These are phyloP conservation scores for Paratrypauchen microcephalus DNA, from an alignment of 2,797 vertebrate genomes.

Conservation along the genomic window DNA sequence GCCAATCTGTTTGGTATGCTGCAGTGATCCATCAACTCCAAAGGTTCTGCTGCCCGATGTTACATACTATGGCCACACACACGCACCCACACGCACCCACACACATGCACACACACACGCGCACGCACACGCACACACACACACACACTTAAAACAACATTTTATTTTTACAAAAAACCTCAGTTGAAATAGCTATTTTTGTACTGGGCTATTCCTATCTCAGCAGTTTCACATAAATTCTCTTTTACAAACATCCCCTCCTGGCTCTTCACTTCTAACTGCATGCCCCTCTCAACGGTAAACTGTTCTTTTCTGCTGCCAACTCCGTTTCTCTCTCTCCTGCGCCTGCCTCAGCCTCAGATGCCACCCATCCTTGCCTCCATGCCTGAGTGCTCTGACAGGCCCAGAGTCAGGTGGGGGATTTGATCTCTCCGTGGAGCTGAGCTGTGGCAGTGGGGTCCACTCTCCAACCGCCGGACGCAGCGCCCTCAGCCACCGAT, in stretches of 20 bases:
- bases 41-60: constrained; percentile 49
- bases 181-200: constrained; percentile 66
- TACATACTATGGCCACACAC: constrained; percentile 38
- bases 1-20: constrained; percentile 70
- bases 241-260: constrained; percentile 63
- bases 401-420: constrained; percentile 52
- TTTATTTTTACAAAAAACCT: constrained; percentile 60
- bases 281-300: constrained; percentile 45
- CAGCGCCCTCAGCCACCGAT: constrained; percentile 74
- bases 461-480: constrained; percentile 66
- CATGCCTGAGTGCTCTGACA: constrained; percentile 75
- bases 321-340: constrained; percentile 35
- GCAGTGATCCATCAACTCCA: constrained; percentile 71
- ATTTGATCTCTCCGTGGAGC: constrained; percentile 65
- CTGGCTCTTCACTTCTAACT: constrained; percentile 46
- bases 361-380: constrained; percentile 63
- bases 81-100: constrained; percentile 7
- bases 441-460: constrained; percentile 58
- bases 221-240: constrained; percentile 64
- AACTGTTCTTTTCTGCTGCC: constrained; percentile 58
- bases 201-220: constrained; percentile 62
- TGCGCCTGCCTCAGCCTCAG: constrained; percentile 56
- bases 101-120: constrained; percentile 32
- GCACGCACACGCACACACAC: constrained; percentile 17
- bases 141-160: constrained; percentile 17